phyloP scores from a whole-genome alignment of 2,113 vertebrate species.

The Australoheros scitulus region DNA sequence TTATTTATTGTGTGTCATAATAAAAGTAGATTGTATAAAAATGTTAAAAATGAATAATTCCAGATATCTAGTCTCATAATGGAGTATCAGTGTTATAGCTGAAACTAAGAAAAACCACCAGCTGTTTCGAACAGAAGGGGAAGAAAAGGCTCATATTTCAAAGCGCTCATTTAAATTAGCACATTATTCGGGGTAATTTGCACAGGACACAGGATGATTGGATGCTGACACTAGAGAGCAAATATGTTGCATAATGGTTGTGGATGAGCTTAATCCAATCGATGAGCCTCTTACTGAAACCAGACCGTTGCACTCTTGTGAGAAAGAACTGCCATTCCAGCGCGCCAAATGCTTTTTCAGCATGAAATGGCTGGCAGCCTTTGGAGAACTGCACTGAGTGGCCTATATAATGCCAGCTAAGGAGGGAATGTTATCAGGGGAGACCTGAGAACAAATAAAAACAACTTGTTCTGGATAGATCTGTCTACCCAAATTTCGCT shows the following conservation, averaged over 20 bases:
- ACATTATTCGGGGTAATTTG: constrained; percentile 11
- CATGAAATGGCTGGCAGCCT: constrained; percentile 42
- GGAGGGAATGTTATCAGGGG: constrained; percentile 32
- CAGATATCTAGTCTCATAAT: neutral
- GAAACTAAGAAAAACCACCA: neutral
- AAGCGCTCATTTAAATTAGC: neutral
- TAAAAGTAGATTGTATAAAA: neutral
- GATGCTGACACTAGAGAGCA: constrained; percentile 3
- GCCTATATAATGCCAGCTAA: constrained; percentile 32
- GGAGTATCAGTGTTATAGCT: neutral
- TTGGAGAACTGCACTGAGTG: constrained; percentile 23
- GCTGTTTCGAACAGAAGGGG: neutral
- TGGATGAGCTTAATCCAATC: constrained; percentile 37
- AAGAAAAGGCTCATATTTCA: neutral
- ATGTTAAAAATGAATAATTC: neutral
- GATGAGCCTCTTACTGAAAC: constrained; percentile 34
- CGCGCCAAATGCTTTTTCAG: constrained; percentile 36
- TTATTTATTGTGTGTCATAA: neutral
- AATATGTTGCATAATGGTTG: constrained; percentile 28
- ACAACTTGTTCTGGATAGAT: neutral
- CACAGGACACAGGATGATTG: neutral
- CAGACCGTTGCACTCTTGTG: constrained; percentile 22
- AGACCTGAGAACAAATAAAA: constrained; percentile 39
- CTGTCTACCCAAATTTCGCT: neutral
- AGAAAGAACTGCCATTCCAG: constrained; percentile 18